Base-by-base conservation (phyloP, 2,797 vertebrate genomes). In the Clarias laeviceps region DNA sequence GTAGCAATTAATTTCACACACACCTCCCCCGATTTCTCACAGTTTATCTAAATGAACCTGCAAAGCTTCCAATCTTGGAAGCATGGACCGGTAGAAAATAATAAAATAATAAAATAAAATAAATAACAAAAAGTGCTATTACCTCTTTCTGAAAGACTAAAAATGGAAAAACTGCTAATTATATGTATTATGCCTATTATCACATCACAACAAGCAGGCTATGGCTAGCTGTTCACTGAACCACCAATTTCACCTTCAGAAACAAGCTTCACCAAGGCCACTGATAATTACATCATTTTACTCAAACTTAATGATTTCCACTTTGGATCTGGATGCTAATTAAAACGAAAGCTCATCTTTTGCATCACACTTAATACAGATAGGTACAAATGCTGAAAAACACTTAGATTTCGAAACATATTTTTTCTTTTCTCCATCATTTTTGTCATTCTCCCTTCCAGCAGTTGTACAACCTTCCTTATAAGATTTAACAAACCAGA, bases 1-100 rank as follows among this genome's bases (percentile, higher is more conserved):
- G 73, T 2, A 77, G 74, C 29, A 77, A 77, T 59, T 59, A 59
- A 77, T 77, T 77, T 77, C 73, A 76, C 73, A 76, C 34, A 59
- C 74, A 77, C 54, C 74, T 57, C 74, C 74, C 61, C 74, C 20
- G 5, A 54, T 24, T 59, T 77, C 18, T 77, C 54, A 34, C 74
- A 59, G 74, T 32, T 59, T 77, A 22, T 77, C 73, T 22, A 4
- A 17, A 59, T 54, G 15, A 76, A 57, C 27, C 27, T 76, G 54
- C 54, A 14, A 59, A 59, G 22, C 29, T 34, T 24, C 4, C 29
- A 34, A 9, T n/a, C 7, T 61, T 17, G 57, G 22, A 78, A n/a
- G 22, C 12, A 4, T 77, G 54, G 18, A 4, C 29, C 54, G 18
- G 29, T 32, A 12, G 54, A 78, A 61, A 40, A 12, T 14, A 54